These are phyloP conservation scores for Caerostris darwini DNA, from an alignment of 1,140 invertebrate genomes.

Conservation along the genomic window DNA sequence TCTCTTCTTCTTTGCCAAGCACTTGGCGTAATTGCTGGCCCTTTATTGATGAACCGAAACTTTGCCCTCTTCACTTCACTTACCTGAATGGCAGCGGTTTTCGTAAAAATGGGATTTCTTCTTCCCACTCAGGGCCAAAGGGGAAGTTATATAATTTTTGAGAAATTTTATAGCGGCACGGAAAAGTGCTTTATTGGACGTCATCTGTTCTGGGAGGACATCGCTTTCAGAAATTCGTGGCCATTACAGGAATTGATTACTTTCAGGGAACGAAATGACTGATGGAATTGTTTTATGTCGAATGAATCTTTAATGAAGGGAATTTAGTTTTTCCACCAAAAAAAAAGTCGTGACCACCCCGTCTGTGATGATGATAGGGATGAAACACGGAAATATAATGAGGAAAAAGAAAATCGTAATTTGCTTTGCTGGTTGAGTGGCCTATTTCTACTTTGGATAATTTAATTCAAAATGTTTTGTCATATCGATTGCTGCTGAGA, in stretches of 20 bases:
- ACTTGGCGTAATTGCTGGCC: constrained; percentile 63
- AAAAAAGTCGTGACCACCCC: constrained; percentile 5
- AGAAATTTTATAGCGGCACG: constrained; percentile 53
- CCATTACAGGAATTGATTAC: constrained; percentile 68
- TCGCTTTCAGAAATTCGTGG: not conserved
- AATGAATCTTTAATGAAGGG: constrained; percentile 66
- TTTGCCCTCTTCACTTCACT: constrained; percentile 63
- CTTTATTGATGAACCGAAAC: constrained; percentile 69
- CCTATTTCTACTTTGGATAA: not conserved
- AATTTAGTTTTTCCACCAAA: constrained; percentile 13
- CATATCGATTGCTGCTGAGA: no score
- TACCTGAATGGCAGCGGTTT: constrained; percentile 46
- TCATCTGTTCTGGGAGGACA: not conserved
- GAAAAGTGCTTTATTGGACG: constrained; percentile 33
- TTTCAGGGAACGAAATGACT: constrained; percentile 2
- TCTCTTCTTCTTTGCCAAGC: not conserved
- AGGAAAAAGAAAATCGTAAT: not conserved
- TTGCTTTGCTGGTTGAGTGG: not conserved
- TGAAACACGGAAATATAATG: not conserved
- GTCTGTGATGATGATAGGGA: constrained; percentile 24
- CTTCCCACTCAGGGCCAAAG: not conserved
- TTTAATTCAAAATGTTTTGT: not conserved
- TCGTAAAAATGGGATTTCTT: constrained; percentile 44
- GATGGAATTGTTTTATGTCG: constrained; percentile 64
- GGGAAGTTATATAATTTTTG: constrained; percentile 57